Base-by-base conservation (phyloP, 2,797 vertebrate genomes). In the Danio kyathit region DNA sequence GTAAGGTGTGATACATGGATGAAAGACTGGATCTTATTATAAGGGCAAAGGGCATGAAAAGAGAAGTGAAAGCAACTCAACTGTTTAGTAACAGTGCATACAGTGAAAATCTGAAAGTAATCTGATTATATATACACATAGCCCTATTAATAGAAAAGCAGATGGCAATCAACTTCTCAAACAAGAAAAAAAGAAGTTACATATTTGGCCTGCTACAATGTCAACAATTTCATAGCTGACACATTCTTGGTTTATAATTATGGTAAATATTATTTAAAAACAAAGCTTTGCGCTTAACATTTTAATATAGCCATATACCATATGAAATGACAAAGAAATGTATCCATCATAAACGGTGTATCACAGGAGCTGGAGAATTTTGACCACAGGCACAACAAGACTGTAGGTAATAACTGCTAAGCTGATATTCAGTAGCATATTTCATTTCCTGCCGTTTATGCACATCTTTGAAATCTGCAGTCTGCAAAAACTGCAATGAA, bases 121-220 rank as follows among this genome's bases (percentile, higher is more conserved):
- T 72, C 12, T 8, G 77, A 71, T 79, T 71, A 79, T 61, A 79
- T 21, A n/a, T 29, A 29, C 29, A 29, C 4, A 13, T 63, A 21
- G 7, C 76, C 10, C 56, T 72, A 79, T 79, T 79, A 71, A 61
- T 61, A 79, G 77, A 79, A 46, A 44, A 41, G 59, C 44, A 41
- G 40, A 51, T 60, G 12, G n/a, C 17, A 60, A 74, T 46, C 19
- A 60, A 14, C 61, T 43, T 65, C 66, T 14, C 51, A 49, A 71
- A 63, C 40, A 21, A 9, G 1, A 80, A 29, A 46, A 8, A 73
- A 29, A 70, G 49, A 11, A 10, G 16, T 19, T 48, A 51, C 51
- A 16, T 13, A 63, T 14, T 75, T 38, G 10, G 11, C 16, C 38
- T 43, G 6, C 5, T 16, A 38, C 12, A 29, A 17, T 7, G 16